A percentile compares a stretch with the other conserved stretches of the same genome.
These are phyloP conservation scores for Bovichtus diacanthus DNA, from an alignment of 2,797 vertebrate species.

Conservation along the genomic window DNA sequence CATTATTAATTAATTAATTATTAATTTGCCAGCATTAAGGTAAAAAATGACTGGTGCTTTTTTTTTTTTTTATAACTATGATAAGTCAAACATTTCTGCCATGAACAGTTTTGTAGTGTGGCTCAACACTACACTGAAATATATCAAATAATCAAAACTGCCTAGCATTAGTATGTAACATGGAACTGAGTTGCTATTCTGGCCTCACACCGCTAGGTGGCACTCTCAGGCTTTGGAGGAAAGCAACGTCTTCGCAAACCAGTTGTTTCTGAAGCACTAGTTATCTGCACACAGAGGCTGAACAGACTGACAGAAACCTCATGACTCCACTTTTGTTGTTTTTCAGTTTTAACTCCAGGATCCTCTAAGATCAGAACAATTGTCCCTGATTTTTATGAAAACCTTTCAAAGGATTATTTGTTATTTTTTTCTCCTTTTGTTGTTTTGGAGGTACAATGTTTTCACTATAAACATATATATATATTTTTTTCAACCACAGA, in stretches of 20 bases:
- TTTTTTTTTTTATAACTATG: too few relatives aligned
- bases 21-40: too few relatives aligned
- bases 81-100: not conserved
- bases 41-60: constrained; percentile 15
- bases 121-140: too few relatives aligned
- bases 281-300: constrained; percentile 4
- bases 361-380: not conserved
- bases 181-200: constrained; percentile 32
- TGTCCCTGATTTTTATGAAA: not conserved
- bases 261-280: not conserved
- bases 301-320: constrained; percentile 21
- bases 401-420: not conserved
- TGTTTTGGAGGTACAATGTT: not conserved
- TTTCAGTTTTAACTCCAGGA: not conserved
- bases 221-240: constrained; percentile 37
- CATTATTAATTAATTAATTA: too few relatives aligned
- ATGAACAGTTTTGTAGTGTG: not conserved
- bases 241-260: not conserved
- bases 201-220: constrained; percentile 63
- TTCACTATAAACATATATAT: not conserved
- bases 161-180: not conserved
- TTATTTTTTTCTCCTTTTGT: not conserved
- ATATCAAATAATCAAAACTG: not conserved
- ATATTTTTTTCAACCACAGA: not conserved
- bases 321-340: not conserved